Evolutionary conservation across 2,888 invertebrate species (phyloP).

Genomic region (Deroplatys truncata): DNA sequence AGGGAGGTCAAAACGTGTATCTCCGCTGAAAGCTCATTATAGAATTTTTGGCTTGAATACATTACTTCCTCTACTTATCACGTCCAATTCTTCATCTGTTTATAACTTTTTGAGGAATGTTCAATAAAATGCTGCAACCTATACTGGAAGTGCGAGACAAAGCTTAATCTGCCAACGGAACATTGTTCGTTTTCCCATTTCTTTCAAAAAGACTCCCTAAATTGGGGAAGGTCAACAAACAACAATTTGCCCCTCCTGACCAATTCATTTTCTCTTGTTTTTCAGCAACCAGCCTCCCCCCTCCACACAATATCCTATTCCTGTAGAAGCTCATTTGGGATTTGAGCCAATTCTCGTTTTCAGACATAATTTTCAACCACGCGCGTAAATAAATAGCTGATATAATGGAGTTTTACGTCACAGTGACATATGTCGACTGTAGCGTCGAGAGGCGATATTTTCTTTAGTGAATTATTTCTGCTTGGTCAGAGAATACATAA

Average conservation of each 20-base stretch:
- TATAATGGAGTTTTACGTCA: neutral
- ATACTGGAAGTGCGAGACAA: too few species aligned
- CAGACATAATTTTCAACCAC: neutral
- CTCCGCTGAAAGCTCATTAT: too few species aligned
- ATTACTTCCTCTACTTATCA: too few species aligned
- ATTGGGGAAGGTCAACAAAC: neutral
- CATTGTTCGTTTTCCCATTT: too few species aligned
- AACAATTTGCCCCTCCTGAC: too few species aligned
- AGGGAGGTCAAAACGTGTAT: too few species aligned
- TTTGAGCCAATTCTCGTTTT: conserved; percentile 1
- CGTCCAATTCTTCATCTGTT: too few species aligned
- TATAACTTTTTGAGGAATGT: too few species aligned
- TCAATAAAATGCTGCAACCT: too few species aligned
- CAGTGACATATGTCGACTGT: neutral
- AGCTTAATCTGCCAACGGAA: too few species aligned
- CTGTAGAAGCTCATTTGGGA: neutral
- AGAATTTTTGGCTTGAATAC: too few species aligned
- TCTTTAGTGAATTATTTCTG: neutral
- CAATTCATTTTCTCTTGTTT: neutral
- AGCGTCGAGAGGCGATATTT: neutral
- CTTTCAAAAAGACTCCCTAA: neutral
- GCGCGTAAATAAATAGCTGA: neutral
- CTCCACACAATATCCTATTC: neutral
- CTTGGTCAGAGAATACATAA: neutral
- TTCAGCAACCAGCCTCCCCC: neutral